phyloP scores from a whole-genome alignment of 1,140 invertebrate genomes.

The Riptortus pedestris region DNA sequence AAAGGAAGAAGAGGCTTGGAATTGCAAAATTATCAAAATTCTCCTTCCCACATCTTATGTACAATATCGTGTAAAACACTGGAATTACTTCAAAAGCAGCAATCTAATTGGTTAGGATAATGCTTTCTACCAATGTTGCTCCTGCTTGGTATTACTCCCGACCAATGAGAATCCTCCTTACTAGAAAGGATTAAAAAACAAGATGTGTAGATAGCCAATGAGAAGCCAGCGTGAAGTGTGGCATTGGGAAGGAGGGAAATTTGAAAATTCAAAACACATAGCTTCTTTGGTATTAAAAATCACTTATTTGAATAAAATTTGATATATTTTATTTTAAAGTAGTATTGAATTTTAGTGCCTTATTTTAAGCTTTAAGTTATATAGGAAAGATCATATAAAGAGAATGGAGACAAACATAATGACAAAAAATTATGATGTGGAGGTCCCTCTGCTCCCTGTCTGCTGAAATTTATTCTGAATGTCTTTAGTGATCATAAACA shows the following conservation, averaged over 20 bases:
- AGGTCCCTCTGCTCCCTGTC: no score
- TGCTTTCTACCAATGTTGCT: conserved; percentile 35
- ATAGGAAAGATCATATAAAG: no score
- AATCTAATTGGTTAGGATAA: conserved; percentile 42
- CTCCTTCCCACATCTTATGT: conserved; percentile 35
- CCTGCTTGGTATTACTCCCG: conserved; percentile 38
- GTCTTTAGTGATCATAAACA: no score
- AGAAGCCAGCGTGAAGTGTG: background rate
- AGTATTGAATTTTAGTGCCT: no score
- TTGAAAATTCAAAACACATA: background rate
- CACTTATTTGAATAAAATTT: no score
- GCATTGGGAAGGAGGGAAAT: background rate
- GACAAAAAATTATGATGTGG: no score
- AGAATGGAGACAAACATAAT: no score
- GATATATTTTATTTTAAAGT: no score
- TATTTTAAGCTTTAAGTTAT: no score
- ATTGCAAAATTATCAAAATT: conserved; percentile 35
- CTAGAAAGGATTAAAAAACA: conserved; percentile 42
- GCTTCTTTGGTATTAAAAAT: no score
- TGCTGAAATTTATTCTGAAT: no score
- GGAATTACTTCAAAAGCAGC: conserved; percentile 35
- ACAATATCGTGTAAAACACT: conserved; percentile 35
- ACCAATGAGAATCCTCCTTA: conserved; percentile 54
- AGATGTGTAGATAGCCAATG: conserved; percentile 29
- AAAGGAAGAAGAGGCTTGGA: conserved; percentile 32